These are phyloP conservation scores for Sorex fumeus DNA, from an alignment of 2,113 vertebrate species.

Conservation along the genomic window DNA sequence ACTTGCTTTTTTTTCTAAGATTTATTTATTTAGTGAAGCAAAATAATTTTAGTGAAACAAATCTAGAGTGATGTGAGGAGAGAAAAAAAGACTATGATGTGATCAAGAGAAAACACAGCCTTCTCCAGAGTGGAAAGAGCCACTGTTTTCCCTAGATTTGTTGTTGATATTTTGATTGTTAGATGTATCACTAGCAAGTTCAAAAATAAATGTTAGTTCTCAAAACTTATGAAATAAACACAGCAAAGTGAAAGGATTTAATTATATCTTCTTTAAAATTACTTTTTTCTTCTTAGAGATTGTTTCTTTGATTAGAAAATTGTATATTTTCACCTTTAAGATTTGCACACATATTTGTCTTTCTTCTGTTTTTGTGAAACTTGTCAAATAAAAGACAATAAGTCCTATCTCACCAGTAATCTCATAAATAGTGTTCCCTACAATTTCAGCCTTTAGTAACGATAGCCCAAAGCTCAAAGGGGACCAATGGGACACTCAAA, in stretches of 20 bases:
- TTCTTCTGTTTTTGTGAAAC: neutral
- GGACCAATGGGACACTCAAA: fast-evolving
- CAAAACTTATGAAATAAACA: neutral
- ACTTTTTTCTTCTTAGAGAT: neutral
- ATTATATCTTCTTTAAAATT: neutral
- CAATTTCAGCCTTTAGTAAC: neutral
- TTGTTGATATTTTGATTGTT: too few relatives aligned
- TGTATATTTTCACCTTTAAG: neutral
- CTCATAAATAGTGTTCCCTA: neutral
- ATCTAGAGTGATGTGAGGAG: too few relatives aligned
- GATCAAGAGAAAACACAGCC: too few relatives aligned
- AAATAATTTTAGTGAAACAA: too few relatives aligned
- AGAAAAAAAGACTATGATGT: too few relatives aligned
- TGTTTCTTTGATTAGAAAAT: constrained; percentile 7
- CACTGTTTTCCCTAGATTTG: too few relatives aligned
- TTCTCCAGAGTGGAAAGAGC: too few relatives aligned
- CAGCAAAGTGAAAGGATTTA: neutral
- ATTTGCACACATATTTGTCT: neutral
- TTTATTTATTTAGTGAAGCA: neutral
- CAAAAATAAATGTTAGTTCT: neutral
- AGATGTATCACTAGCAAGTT: too few relatives aligned
- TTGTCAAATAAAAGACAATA: neutral
- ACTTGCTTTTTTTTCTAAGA: constrained; percentile 4
- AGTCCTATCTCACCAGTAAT: neutral
- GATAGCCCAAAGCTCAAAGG: too few relatives aligned